A percentile compares a stretch with the other conserved stretches of the same genome.
phyloP scores from a whole-genome alignment of 2,888 invertebrate species.

The Aphelenchoides bicaudatus region DNA sequence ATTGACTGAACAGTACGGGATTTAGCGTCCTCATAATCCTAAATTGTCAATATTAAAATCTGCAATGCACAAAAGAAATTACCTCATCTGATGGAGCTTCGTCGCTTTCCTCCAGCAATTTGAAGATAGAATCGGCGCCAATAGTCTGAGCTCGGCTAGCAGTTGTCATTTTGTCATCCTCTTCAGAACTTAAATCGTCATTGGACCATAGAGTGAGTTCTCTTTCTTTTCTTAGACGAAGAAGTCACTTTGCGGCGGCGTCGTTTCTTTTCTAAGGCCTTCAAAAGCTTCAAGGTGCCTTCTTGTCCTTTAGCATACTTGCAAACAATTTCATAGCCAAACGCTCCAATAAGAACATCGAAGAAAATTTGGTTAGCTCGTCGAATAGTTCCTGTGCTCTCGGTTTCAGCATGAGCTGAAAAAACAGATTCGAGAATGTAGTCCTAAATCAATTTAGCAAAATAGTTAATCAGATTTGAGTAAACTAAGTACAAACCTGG shows the following conservation, averaged over 20 bases:
- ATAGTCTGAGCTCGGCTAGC: conserved; percentile 43
- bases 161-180: conserved; percentile 34
- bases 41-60: neutral
- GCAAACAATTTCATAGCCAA: conserved; percentile 43
- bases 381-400: conserved; percentile 44
- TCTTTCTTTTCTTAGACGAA: no score
- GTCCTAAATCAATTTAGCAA: conserved; percentile 32
- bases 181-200: no score
- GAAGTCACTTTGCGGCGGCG: no score
- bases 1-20: no score
- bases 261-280: conserved; percentile 47
- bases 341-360: conserved; percentile 50
- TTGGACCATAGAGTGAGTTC: no score
- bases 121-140: conserved; percentile 52
- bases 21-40: conserved; percentile 44
- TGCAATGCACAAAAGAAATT: neutral
- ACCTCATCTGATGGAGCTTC: conserved; percentile 30
- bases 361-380: conserved; percentile 54
- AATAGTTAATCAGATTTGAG: neutral
- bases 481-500: conserved; percentile 25
- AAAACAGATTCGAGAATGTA: conserved; percentile 48
- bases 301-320: conserved; percentile 33
- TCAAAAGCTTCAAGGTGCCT: conserved; percentile 52
- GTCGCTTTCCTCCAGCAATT: conserved; percentile 47
- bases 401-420: conserved; percentile 40